Base-by-base conservation (phyloP, 2,888 invertebrate species). In the Lydus trimaculatus region DNA sequence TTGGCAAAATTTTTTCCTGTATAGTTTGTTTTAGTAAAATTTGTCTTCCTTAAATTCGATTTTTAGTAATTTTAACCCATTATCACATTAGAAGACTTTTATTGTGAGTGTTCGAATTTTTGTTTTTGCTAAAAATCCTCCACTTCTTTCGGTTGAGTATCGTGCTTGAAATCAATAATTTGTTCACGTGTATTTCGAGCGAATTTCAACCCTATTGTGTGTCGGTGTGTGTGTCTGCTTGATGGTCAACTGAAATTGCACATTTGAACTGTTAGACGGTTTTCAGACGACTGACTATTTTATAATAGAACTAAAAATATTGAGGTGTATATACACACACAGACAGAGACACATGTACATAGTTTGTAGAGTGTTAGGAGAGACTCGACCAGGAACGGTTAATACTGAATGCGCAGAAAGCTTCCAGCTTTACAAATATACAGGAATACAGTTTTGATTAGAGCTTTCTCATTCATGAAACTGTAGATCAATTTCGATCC, bases 171-270 rank as follows among this genome's bases (percentile, higher is more conserved):
- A 75, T 75, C 70, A 74, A 75, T 75, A 68, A 66, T 17, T 58
- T 64, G 72, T 64, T 43, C 23, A 23, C 75, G 74, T 75, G 74
- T 76, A 76, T 66, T 74, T 71, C 60, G 66, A 63, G 70, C 71
- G 73, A 78, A 64, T 76, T 68, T 77, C 73, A 72, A 64, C 75
- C 72, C 74, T 76, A 76, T 65, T 20, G 69, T 65, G 36, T 31
- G 52, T 28, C 36, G 31, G 60, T 17, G n/a, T n/a, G n/a, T n/a
- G n/a, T n/a, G n/a, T n/a, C n/a, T n/a, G n/a, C n/a, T n/a, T n/a
- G n/a, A n/a, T 20, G 48, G 23, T 28, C 33, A 39, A 61, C 61
- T 58, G 66, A 64, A 58, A 28, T 58, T n/a, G 63, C 66, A 63
- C 63, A 63, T 58, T 63, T 56, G 33, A 28, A 52, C 63, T 63